Conservation (phyloP, 2,113 vertebrate species). For the Catharus bicknelli region DNA sequence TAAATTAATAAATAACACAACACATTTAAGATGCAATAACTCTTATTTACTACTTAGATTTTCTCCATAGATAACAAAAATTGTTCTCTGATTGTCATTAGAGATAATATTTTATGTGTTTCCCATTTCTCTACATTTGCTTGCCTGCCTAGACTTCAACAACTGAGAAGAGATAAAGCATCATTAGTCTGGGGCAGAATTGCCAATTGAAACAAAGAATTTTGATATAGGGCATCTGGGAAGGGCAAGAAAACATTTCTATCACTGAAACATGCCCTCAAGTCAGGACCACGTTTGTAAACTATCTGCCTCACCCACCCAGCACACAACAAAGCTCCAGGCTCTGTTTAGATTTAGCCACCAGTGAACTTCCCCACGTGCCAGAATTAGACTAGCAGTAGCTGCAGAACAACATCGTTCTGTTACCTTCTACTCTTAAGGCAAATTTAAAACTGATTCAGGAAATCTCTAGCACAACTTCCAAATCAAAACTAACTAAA, state of each 20-base stretch:
- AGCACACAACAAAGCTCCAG: neutral
- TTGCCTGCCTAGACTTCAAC: neutral
- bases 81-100: neutral
- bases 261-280: neutral
- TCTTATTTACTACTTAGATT: neutral
- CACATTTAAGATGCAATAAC: neutral
- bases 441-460: neutral
- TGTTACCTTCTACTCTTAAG: neutral
- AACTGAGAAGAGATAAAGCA: neutral
- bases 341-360: neutral
- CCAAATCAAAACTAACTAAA: neutral
- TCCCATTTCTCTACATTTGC: neutral
- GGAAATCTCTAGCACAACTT: neutral
- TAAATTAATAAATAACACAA: neutral
- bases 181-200: neutral
- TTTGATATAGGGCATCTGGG: neutral
- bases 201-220: neutral
- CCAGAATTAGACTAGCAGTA: neutral
- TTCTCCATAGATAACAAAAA: neutral
- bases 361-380: neutral
- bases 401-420: neutral
- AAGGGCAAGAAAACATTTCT: neutral
- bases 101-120: neutral
- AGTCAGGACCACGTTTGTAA: neutral
- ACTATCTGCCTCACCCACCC: neutral